A percentile compares a stretch with the other conserved stretches of the same genome.
Evolutionary conservation across 2,888 invertebrate species (phyloP).

Genomic region (Carabus problematicus): DNA sequence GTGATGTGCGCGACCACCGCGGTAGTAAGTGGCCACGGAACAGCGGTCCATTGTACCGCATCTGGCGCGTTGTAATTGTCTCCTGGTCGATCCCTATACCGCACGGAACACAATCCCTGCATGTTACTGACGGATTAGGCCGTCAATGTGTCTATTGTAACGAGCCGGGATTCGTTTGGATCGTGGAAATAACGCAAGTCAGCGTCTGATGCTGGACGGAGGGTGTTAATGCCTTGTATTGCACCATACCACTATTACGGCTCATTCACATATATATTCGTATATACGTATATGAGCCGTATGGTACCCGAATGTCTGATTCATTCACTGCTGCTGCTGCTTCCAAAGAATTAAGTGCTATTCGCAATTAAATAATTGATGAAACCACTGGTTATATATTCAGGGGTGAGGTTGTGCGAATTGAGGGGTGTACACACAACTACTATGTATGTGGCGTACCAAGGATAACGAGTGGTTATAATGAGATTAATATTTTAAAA

Average conservation of each 20-base stretch:
- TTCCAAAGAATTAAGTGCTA: too few species aligned
- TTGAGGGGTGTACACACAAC: too few species aligned
- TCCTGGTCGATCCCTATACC: not conserved
- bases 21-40: not conserved
- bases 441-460: too few species aligned
- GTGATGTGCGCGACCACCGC: not conserved
- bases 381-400: too few species aligned
- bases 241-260: not conserved
- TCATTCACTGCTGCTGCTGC: too few species aligned
- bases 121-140: slow-evolving; percentile 34
- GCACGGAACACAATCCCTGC: slow-evolving; percentile 21
- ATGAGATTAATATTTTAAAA: too few species aligned
- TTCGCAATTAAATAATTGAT: too few species aligned
- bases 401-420: too few species aligned
- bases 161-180: slow-evolving; percentile 6
- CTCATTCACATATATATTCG: too few species aligned
- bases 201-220: slow-evolving; percentile 2
- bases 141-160: slow-evolving; percentile 38
- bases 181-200: slow-evolving; percentile 15
- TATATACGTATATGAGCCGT: too few species aligned
- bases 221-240: slow-evolving; percentile 2
- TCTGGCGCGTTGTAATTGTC: slow-evolving; percentile 28
- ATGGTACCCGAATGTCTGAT: too few species aligned
- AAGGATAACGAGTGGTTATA: too few species aligned
- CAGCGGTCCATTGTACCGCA: slow-evolving; percentile 6